Evolutionary conservation across 2,113 vertebrate genomes (phyloP).

Genomic region (Columbina picui): DNA sequence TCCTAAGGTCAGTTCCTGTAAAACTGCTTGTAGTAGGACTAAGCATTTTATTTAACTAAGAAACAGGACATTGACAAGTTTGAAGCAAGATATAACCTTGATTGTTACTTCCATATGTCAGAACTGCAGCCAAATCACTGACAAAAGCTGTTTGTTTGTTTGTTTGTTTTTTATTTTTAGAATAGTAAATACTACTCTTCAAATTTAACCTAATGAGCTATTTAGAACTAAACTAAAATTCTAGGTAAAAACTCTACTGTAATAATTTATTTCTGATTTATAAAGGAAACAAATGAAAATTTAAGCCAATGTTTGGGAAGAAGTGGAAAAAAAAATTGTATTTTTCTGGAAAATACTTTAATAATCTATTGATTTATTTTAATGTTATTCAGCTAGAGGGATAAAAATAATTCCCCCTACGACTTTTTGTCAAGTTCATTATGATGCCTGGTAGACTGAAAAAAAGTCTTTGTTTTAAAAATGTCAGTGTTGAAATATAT

Average conservation of each 20-base stretch:
- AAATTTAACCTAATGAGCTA: neutral
- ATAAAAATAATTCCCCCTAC: constrained; percentile 11
- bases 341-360: neutral
- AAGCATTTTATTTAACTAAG: neutral
- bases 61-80: neutral
- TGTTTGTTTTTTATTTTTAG: constrained; percentile 4
- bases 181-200: neutral
- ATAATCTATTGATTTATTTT: neutral
- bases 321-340: neutral
- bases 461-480: constrained; percentile 7
- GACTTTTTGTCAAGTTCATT: neutral
- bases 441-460: neutral
- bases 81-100: neutral
- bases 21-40: neutral
- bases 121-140: neutral
- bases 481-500: neutral
- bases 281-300: neutral
- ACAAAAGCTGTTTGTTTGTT: neutral
- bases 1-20: neutral
- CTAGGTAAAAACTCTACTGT: neutral
- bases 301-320: neutral
- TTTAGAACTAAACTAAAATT: neutral
- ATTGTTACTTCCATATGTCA: neutral
- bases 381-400: neutral
- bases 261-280: neutral